Base-by-base conservation (phyloP, 2,888 invertebrate species). In the Drosophila sordidula region DNA sequence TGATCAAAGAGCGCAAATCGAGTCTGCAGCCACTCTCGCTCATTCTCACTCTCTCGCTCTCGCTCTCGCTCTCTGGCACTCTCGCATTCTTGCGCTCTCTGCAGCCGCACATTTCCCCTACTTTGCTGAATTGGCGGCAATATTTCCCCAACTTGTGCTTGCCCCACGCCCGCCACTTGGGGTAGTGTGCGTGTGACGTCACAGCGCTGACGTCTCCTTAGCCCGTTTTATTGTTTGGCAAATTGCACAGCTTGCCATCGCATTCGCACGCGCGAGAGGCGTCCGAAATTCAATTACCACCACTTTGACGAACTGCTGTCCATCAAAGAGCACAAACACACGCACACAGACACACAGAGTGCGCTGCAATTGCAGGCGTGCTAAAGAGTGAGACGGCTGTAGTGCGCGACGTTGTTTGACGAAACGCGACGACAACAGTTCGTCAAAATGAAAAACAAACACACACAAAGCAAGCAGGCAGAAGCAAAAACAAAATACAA, bases 251-350 rank as follows among this genome's bases (percentile, higher is more conserved):
- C 61, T 47, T 76, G 83, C 73, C 65, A 16, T 75, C 85, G 59
- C 85, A 77, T 47, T 83, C 75, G 54, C 68, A 63, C 72, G 62
- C 66, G 54, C 47, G 47, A 63, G 56, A 57, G 63, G 54, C 70
- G 55, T 74, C 56, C 63, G 68, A 72, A 75, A 90, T 89, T 89
- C 80, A 89, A 90, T 90, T 89, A 86, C 80, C 84, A 81, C 89
- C 84, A 76, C 82, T 90, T 90, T 90, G 90, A 91, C 86, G 90
- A 91, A 90, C 87, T 90, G 90, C 91, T 91, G 91, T 90, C 90
- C 84, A 87, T 90, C 91, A 90, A 73, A 51, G 64, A 36, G 50
- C 51, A 39, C 56, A 11, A 59, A 56, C 42, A 16, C 16, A 34
- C 12, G 49, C 16, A 11, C 11, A 44, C 18, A 22, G 11, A 34